Base-by-base conservation (phyloP, 2,888 invertebrate species). In the Ormyrus thymus region DNA sequence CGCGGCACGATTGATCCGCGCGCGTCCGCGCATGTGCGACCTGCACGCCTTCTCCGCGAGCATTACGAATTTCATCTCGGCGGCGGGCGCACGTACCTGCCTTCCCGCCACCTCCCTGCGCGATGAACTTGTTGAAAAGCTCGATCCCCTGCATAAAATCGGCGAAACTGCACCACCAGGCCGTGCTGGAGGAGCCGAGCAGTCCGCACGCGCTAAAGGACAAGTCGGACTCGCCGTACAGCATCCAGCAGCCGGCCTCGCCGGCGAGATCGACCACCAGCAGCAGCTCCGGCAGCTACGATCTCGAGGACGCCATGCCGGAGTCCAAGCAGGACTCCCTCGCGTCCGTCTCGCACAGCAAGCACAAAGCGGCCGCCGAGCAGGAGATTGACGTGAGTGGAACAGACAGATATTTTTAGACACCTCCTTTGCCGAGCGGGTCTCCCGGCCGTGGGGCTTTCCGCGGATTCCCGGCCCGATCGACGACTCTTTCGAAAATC, bases 271-370 rank as follows among this genome's bases (percentile, higher is more conserved):
- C 90, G 55, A 86, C 87, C 11, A 88, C 85, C 73, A 90, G 90
- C 80, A 90, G 90, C 70, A 90, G 90, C 82, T 89, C 89, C 13
- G 90, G 90, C 29, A 90, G 90, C 78, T 90, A 90, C 81, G 90
- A 90, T 76, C 85, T 90, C 48, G 89, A 89, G 46, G 90, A 90
- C 64, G 89, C 89, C 4, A 87, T 87, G 86, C 85, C 87, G 6
- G 88, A 89, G 76, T 80, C 82, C 8, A 72, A 2, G 29, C 29
- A 29, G 29, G 29, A 29, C 29, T 29, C 29, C 29, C 4, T 29
- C 29, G 29, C 29, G 29, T 29, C 29, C 29, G 29, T 29, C 29
- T 29, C 29, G 29, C 29, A 29, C 29, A 29, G 29, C 29, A 29
- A 29, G 29, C 29, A 29, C 29, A 29, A 29, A 29, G 29, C 73